Percentiles rank a stretch among this genome's conserved stretches.
Conservation (phyloP, 2,888 invertebrate species). For the Ypsolopha scabrella region DNA sequence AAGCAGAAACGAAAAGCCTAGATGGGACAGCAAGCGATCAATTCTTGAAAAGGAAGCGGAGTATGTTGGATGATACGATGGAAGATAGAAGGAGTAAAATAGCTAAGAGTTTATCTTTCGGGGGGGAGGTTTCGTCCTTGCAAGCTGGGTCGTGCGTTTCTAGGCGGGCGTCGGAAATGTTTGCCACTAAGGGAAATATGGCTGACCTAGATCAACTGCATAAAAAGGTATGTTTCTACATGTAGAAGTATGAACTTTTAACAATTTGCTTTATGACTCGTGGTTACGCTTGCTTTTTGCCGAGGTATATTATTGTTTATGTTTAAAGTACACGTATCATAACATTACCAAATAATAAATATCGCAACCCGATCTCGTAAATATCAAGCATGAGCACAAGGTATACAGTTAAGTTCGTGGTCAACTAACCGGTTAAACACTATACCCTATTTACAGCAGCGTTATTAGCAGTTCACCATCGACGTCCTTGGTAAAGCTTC, state of each 20-base stretch:
- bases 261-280: no score
- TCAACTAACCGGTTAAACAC: no score
- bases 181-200: conserved; percentile 30
- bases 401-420: no score
- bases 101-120: conserved; percentile 71
- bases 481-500: no score
- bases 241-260: not conserved
- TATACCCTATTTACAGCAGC: no score
- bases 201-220: conserved; percentile 72
- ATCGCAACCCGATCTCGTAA: no score
- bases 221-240: conserved; percentile 65
- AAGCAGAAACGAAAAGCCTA: conserved; percentile 46
- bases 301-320: no score
- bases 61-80: conserved; percentile 43
- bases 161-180: conserved; percentile 49
- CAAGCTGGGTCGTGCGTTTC: conserved; percentile 24
- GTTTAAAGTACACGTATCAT: no score
- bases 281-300: no score
- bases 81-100: conserved; percentile 55
- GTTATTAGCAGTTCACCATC: no score
- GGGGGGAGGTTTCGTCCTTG: conserved; percentile 42
- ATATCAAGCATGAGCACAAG: no score
- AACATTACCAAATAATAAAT: no score
- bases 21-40: conserved; percentile 40
- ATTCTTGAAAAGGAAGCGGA: conserved; percentile 60